A percentile compares a stretch with the other conserved stretches of the same genome.
These are phyloP conservation scores for Lasioglossum baleicum DNA, from an alignment of 1,140 invertebrate genomes.

Conservation along the genomic window DNA sequence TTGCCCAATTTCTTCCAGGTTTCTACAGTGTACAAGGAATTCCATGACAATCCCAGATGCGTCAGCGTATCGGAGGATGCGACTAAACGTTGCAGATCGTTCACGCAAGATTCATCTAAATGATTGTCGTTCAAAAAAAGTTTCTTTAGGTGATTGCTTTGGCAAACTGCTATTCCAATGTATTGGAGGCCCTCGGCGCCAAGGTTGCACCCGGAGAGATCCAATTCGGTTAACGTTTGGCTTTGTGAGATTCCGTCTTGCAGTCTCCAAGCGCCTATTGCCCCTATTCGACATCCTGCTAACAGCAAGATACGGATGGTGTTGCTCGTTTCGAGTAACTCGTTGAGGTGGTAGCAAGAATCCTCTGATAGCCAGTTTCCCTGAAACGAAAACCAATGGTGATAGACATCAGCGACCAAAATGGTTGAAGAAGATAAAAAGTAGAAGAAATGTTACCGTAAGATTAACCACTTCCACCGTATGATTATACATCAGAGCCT, in stretches of 20 bases:
- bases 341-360: slow-evolving; percentile 76
- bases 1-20: slow-evolving; percentile 67
- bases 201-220: slow-evolving; percentile 77
- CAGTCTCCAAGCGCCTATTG: slow-evolving; percentile 68
- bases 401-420: no score
- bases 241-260: slow-evolving; percentile 65
- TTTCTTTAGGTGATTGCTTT: slow-evolving; percentile 60
- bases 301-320: slow-evolving; percentile 72
- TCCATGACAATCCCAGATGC: slow-evolving; percentile 79
- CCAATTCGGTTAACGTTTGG: slow-evolving; percentile 68
- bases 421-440: background rate
- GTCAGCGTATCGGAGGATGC: slow-evolving; percentile 68
- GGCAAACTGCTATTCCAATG: slow-evolving; percentile 63
- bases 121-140: slow-evolving; percentile 76
- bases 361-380: slow-evolving; percentile 75
- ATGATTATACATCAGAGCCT: slow-evolving; percentile 72
- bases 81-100: slow-evolving; percentile 61
- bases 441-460: slow-evolving; percentile 57
- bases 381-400: slow-evolving; percentile 43
- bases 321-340: slow-evolving; percentile 72
- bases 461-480: slow-evolving; percentile 75
- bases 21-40: slow-evolving; percentile 66
- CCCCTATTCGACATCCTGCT: slow-evolving; percentile 76
- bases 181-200: slow-evolving; percentile 74
- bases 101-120: slow-evolving; percentile 64